Conservation (phyloP, 1,140 invertebrate genomes). For the Papilio helenus region DNA sequence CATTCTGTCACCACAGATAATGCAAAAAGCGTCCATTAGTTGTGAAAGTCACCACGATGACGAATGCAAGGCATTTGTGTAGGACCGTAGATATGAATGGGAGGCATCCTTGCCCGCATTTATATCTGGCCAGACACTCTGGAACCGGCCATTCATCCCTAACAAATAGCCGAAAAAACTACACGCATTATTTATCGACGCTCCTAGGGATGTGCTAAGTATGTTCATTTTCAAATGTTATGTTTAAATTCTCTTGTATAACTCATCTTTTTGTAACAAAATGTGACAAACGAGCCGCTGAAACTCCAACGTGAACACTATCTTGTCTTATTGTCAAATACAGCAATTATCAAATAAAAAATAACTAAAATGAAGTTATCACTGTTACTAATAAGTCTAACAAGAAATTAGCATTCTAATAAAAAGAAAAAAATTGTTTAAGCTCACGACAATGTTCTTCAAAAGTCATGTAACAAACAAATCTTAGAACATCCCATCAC, state of each 20-base stretch:
- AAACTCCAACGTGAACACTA: neutral
- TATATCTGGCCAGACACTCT: conserved; percentile 67
- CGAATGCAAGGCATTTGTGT: conserved; percentile 48
- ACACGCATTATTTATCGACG: conserved; percentile 75
- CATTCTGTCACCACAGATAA: conserved; percentile 21
- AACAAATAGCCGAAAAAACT: conserved; percentile 70
- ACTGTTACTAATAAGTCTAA: no score
- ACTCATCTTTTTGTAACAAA: no score
- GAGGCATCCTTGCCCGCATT: conserved; percentile 57
- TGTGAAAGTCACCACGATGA: conserved; percentile 50
- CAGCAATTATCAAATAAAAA: neutral
- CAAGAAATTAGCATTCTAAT: no score
- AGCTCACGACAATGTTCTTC: no score
- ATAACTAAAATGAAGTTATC: no score
- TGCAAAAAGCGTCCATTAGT: conserved; percentile 37
- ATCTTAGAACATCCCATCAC: conserved; percentile 6
- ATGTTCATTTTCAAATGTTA: neutral
- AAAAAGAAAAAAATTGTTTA: no score
- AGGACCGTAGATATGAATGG: conserved; percentile 55
- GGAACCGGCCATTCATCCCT: conserved; percentile 70
- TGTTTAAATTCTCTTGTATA: neutral
- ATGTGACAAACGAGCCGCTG: no score
- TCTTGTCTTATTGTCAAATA: neutral
- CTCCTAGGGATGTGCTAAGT: conserved; percentile 33
- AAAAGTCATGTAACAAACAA: neutral